phyloP scores from a whole-genome alignment of 2,797 vertebrate genomes.

The Megalops cyprinoides region DNA sequence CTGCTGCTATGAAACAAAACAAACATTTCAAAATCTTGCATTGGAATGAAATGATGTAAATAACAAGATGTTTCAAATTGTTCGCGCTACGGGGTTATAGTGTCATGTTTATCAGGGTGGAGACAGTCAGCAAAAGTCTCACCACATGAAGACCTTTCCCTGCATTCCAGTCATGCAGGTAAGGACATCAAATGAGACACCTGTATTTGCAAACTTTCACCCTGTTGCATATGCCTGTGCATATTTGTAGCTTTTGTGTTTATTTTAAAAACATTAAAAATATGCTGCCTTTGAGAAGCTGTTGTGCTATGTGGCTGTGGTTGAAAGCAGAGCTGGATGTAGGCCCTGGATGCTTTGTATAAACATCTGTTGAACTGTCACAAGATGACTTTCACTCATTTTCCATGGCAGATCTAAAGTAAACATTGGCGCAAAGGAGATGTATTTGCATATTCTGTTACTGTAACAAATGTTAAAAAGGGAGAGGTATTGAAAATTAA shows the following conservation, averaged over 20 bases:
- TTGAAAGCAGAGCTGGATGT: not conserved
- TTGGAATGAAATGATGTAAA: too few relatives aligned
- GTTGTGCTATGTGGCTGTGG: not conserved
- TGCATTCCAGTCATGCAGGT: too few relatives aligned
- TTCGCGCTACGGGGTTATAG: too few relatives aligned
- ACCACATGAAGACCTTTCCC: not conserved
- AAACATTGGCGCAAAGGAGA: not conserved
- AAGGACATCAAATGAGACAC: too few relatives aligned
- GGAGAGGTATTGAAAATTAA: not conserved
- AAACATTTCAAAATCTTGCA: too few relatives aligned
- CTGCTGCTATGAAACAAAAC: too few relatives aligned
- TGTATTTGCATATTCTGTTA: not conserved
- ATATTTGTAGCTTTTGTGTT: not conserved
- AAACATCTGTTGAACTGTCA: too few relatives aligned
- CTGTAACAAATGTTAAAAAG: not conserved
- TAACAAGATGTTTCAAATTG: too few relatives aligned
- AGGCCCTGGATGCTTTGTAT: too few relatives aligned
- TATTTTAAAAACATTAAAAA: not conserved
- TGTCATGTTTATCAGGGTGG: too few relatives aligned
- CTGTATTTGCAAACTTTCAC: not conserved
- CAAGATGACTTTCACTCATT: not conserved
- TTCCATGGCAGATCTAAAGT: not conserved
- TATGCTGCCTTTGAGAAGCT: not conserved
- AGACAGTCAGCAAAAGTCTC: too few relatives aligned
- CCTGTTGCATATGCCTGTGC: not conserved